A percentile compares a stretch with the other conserved stretches of the same genome.
Evolutionary conservation across 1,140 invertebrate species (phyloP).

Genomic region (Drosophila lacertosa): DNA sequence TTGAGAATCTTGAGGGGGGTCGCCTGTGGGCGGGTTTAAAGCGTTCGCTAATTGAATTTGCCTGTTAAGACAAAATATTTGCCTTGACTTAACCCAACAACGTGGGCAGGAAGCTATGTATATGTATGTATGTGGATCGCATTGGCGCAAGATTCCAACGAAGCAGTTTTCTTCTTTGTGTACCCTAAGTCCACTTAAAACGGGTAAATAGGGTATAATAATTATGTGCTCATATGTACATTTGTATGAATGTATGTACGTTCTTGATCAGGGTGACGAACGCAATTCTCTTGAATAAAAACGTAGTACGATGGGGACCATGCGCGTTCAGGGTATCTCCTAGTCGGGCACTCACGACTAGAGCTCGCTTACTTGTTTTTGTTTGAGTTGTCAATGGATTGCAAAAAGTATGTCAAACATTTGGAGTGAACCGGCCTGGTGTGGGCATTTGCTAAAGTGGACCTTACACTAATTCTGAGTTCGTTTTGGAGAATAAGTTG

Average conservation of each 20-base stretch:
- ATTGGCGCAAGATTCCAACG: not conserved
- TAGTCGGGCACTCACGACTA: no score
- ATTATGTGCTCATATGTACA: no score
- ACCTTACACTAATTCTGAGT: conserved; percentile 13
- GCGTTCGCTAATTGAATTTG: conserved; percentile 68
- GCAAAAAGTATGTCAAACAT: conserved; percentile 35
- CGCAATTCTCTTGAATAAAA: no score
- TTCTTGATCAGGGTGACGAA: no score
- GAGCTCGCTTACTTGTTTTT: not conserved
- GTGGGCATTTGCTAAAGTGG: conserved; percentile 9
- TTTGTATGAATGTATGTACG: no score
- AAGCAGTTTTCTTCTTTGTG: not conserved
- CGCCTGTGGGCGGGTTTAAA: conserved; percentile 29
- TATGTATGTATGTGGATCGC: conserved; percentile 3
- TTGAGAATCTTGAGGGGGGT: not conserved
- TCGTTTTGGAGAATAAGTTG: not conserved
- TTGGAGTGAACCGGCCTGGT: not conserved
- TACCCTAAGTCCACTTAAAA: no score
- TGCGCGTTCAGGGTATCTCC: no score
- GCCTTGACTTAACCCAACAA: conserved; percentile 43
- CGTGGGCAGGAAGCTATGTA: conserved; percentile 32
- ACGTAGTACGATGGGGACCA: no score
- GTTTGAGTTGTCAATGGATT: not conserved
- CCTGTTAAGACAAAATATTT: conserved; percentile 40
- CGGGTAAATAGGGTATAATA: no score